Conservation (phyloP, 2,888 invertebrate genomes). For the Drosophila austrosaltans region DNA sequence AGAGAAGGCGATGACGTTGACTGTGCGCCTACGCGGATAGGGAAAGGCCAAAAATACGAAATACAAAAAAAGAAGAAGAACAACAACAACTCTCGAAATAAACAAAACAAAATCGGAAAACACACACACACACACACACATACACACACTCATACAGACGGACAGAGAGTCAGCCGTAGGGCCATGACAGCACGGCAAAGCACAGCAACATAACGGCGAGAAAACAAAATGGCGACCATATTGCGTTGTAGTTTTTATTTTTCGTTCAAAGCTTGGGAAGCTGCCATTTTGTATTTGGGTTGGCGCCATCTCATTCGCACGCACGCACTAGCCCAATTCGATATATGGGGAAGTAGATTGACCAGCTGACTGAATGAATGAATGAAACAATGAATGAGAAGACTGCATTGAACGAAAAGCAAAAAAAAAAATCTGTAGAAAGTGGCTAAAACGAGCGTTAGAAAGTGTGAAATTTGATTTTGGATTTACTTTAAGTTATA, state of each 20-base stretch:
- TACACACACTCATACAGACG: constrained; percentile 33
- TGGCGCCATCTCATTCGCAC: constrained; percentile 46
- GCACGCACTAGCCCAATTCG: constrained; percentile 2
- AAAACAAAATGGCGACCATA: constrained; percentile 73
- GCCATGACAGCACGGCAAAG: constrained; percentile 4
- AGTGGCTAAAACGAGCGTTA: constrained; percentile 39
- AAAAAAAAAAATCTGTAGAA: constrained; percentile 45
- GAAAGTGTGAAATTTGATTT: constrained; percentile 45
- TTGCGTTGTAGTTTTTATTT: constrained; percentile 62
- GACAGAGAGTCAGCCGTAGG: constrained; percentile 11
- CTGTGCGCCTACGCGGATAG: constrained; percentile 57
- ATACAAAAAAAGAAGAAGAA: constrained; percentile 43
- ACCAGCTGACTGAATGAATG: constrained; percentile 30
- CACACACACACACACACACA: constrained; percentile 24
- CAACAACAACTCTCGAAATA: constrained; percentile 57
- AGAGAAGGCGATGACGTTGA: constrained; percentile 59
- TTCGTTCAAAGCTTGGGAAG: constrained; percentile 46
- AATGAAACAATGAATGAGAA: constrained; percentile 28
- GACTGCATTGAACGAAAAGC: constrained; percentile 34
- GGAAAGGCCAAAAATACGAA: constrained; percentile 40
- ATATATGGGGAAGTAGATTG: constrained; percentile 18
- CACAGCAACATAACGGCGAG: constrained; percentile 63
- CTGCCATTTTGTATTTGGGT: constrained; percentile 73
- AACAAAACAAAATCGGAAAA: constrained; percentile 64
- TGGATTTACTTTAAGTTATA: neutral